A percentile compares a stretch with the other conserved stretches of the same genome.
Conservation (phyloP, 2,113 vertebrate species). For the Heteronetta atricapilla region DNA sequence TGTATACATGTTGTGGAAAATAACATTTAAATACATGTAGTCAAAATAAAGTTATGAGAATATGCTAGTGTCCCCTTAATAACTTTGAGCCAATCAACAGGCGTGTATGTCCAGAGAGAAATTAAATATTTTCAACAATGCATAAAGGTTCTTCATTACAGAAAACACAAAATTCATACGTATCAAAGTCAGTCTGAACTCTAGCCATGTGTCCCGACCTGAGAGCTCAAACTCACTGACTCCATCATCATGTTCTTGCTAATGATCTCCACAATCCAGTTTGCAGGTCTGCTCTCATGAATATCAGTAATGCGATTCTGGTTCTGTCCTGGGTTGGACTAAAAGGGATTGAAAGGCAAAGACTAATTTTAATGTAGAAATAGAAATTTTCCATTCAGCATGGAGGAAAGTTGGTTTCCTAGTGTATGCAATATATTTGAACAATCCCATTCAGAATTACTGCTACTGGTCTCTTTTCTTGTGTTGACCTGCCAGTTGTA, state of each 20-base stretch:
- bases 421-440: neutral
- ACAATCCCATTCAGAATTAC: neutral
- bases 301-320: neutral
- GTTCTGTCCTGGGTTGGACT: neutral
- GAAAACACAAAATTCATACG: neutral
- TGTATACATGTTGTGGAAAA: neutral
- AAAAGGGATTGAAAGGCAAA: neutral
- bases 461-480: neutral
- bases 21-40: neutral
- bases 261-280: neutral
- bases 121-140: neutral
- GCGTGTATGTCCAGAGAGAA: too few relatives aligned
- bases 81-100: neutral
- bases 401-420: neutral
- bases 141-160: neutral
- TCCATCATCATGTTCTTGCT: neutral
- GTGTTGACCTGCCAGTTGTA: neutral
- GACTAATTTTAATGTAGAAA: neutral
- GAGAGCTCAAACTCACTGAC: neutral
- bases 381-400: neutral
- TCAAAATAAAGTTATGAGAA: neutral
- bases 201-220: neutral
- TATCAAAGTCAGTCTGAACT: neutral
- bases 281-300: neutral
- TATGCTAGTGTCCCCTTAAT: neutral